Conservation (phyloP, 2,888 invertebrate species). For the Harmothoe impar region DNA sequence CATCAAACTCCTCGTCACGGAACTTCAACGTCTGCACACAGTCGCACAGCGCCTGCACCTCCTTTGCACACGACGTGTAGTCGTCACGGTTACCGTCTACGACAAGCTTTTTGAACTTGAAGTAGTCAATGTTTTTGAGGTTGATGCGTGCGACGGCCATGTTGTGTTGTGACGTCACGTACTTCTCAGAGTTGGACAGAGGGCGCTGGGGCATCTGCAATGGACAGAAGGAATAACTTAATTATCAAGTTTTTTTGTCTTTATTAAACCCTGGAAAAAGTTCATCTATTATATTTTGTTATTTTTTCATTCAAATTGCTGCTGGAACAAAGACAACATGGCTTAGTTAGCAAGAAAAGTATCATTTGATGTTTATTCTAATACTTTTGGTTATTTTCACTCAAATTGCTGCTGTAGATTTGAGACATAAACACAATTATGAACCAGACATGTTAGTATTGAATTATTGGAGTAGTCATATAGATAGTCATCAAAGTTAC, state of each 20-base stretch:
- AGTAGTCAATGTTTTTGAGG: slow-evolving; percentile 74
- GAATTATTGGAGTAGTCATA: too few relatives aligned
- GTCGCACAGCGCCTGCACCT: slow-evolving; percentile 70
- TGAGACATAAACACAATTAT: too few relatives aligned
- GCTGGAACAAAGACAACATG: too few relatives aligned
- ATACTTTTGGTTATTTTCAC: too few relatives aligned
- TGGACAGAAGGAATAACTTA: neutral
- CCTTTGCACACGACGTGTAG: slow-evolving; percentile 70
- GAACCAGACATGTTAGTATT: too few relatives aligned
- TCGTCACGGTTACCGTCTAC: slow-evolving; percentile 73
- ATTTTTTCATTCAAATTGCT: too few relatives aligned
- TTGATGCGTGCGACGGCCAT: slow-evolving; percentile 72
- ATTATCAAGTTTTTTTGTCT: neutral
- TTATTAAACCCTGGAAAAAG: neutral
- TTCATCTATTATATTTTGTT: neutral
- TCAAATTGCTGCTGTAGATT: too few relatives aligned
- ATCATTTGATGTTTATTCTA: too few relatives aligned
- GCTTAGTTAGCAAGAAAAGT: too few relatives aligned
- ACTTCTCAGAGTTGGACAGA: neutral
- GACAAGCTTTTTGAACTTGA: slow-evolving; percentile 72
- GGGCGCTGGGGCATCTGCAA: slow-evolving; percentile 27
- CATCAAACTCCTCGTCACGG: slow-evolving; percentile 72
- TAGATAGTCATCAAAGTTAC: too few relatives aligned
- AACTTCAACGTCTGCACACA: slow-evolving; percentile 72
- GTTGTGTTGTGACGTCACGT: slow-evolving; percentile 59